A percentile compares a stretch with the other conserved stretches of the same genome.
These are phyloP conservation scores for Onychostoma macrolepis DNA, from an alignment of 2,113 vertebrate genomes.

Conservation along the genomic window DNA sequence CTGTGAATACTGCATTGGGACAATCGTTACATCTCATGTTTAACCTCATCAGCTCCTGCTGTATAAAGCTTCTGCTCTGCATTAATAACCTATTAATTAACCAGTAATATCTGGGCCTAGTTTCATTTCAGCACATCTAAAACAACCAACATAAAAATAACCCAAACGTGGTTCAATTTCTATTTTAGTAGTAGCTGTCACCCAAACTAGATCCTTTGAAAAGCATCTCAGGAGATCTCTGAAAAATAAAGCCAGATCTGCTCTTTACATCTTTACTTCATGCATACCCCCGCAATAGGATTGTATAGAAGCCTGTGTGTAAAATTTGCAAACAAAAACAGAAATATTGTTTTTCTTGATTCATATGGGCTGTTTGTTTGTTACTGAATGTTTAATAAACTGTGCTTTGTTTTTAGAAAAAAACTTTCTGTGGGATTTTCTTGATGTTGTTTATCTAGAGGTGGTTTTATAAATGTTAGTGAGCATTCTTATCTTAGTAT, in stretches of 20 bases:
- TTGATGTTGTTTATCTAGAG: not conserved
- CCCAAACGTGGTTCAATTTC: not conserved
- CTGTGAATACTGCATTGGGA: conserved; percentile 13
- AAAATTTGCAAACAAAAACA: conserved; percentile 48
- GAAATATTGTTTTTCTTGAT: conserved; percentile 55
- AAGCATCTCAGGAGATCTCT: conserved; percentile 6
- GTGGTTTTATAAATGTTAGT: not conserved
- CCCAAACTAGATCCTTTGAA: not conserved
- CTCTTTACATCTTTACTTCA: not conserved
- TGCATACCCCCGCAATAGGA: conserved; percentile 31
- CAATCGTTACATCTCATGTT: conserved; percentile 9
- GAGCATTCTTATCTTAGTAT: not conserved
- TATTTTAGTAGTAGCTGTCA: not conserved
- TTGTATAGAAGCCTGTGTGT: conserved; percentile 60
- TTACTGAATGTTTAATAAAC: conserved; percentile 74
- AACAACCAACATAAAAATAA: not conserved
- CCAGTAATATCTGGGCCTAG: not conserved
- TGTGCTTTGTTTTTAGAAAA: conserved; percentile 68
- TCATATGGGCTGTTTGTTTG: conserved; percentile 61
- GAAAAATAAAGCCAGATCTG: conserved; percentile 3
- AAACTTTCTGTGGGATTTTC: not conserved
- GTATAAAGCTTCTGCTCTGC: not conserved
- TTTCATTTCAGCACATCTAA: not conserved
- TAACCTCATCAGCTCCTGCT: not conserved
- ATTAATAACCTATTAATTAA: not conserved